A percentile compares a stretch with the other conserved stretches of the same genome.
Evolutionary conservation across 2,797 vertebrate genomes (phyloP).

Genomic region (Sorex maritimensis): DNA sequence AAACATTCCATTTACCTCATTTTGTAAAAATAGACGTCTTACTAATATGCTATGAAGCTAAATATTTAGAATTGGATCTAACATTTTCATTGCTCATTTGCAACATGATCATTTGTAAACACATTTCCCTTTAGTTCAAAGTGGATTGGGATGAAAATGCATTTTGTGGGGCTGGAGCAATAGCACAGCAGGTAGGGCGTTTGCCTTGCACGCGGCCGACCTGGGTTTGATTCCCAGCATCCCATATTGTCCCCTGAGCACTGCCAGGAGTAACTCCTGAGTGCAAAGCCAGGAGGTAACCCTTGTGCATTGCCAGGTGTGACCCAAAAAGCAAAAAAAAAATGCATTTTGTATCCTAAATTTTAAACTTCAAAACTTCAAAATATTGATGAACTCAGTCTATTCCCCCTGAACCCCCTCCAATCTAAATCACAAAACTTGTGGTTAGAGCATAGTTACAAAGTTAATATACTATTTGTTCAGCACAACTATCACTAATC

Average conservation of each 20-base stretch:
- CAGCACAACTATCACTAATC: constrained; percentile 87
- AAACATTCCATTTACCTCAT: constrained; percentile 78
- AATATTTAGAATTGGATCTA: constrained; percentile 87
- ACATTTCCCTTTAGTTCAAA: constrained; percentile 83
- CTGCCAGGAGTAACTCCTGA: too few species aligned
- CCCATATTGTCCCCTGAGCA: too few species aligned
- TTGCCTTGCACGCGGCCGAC: too few species aligned
- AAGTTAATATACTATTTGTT: constrained; percentile 85
- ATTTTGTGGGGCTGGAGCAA: constrained; percentile 68
- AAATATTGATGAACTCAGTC: constrained; percentile 87
- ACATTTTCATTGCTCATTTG: constrained; percentile 82
- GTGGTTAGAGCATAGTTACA: constrained; percentile 81
- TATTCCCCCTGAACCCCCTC: constrained; percentile 83
- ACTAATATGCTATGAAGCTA: constrained; percentile 83
- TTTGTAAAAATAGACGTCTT: constrained; percentile 82
- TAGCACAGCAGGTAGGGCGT: too few species aligned
- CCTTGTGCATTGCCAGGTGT: too few species aligned
- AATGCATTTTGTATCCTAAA: constrained; percentile 86
- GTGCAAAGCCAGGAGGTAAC: too few species aligned
- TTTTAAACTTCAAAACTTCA: constrained; percentile 88
- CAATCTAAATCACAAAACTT: constrained; percentile 82
- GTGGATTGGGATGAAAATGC: constrained; percentile 87
- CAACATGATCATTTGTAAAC: constrained; percentile 84
- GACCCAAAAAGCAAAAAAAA: not conserved
- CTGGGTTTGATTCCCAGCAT: too few species aligned